phyloP scores from a whole-genome alignment of 2,888 invertebrate species.

The Drosophila limbata region DNA sequence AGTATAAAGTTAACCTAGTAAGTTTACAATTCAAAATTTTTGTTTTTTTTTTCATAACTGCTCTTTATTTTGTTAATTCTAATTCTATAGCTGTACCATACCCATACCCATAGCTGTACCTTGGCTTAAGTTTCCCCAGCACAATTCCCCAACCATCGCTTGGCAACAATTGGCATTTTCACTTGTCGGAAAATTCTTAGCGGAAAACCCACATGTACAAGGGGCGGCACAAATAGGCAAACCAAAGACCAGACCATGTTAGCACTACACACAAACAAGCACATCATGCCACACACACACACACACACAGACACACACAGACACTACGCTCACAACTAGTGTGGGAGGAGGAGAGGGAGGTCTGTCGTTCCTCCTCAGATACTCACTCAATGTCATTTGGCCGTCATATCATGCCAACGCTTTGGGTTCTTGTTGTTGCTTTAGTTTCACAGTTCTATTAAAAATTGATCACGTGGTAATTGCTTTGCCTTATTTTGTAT shows the following conservation, averaged over 20 bases:
- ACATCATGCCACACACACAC: conserved; percentile 10
- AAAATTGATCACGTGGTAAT: conserved; percentile 68
- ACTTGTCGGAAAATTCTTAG: conserved; percentile 54
- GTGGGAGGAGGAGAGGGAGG: too few relatives aligned
- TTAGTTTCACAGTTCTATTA: conserved; percentile 45
- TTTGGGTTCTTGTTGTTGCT: conserved; percentile 11
- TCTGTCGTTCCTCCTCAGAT: not conserved
- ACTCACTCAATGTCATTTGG: conserved; percentile 24
- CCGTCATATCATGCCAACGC: conserved; percentile 35
- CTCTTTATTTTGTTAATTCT: too few relatives aligned
- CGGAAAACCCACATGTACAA: conserved; percentile 69
- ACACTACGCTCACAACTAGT: too few relatives aligned
- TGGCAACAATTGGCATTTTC: conserved; percentile 55
- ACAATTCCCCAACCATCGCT: conserved; percentile 1
- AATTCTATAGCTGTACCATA: too few relatives aligned
- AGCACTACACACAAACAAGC: conserved; percentile 16
- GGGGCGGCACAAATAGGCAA: conserved; percentile 25
- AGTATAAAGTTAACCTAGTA: too few relatives aligned
- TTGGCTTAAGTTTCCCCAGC: not conserved
- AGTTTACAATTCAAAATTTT: too few relatives aligned
- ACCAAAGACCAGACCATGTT: conserved; percentile 22
- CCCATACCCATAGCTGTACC: conserved; percentile 1
- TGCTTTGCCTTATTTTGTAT: conserved; percentile 33
- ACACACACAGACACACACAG: not conserved
- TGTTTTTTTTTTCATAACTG: too few relatives aligned